Percentiles rank a stretch among this genome's conserved stretches.
Evolutionary conservation across 2,888 invertebrate species (phyloP).

Genomic region (Anodontia alba): DNA sequence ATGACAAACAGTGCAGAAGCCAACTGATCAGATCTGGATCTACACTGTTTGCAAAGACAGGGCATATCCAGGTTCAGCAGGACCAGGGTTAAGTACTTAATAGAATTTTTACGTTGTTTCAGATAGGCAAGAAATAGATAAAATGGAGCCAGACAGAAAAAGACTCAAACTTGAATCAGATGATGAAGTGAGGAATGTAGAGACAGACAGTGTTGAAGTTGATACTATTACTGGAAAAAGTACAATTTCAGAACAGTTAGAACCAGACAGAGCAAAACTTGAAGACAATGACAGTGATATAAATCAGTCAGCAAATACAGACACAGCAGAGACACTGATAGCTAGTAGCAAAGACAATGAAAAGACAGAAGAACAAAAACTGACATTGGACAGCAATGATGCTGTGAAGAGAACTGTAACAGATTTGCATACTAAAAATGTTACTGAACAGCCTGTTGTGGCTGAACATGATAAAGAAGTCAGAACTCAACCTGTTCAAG

Average conservation of each 20-base stretch:
- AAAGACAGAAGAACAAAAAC: too few relatives aligned
- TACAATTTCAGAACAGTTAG: background rate
- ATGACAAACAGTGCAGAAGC: too few relatives aligned
- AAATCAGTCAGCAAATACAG: too few relatives aligned
- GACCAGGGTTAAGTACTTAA: background rate
- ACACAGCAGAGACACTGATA: too few relatives aligned
- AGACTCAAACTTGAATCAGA: background rate
- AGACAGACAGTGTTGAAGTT: background rate
- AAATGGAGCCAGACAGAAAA: background rate
- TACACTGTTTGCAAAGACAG: background rate
- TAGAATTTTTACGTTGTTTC: background rate
- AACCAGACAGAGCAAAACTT: background rate
- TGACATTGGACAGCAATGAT: too few relatives aligned
- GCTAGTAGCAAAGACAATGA: too few relatives aligned
- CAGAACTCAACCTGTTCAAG: constrained; percentile 31
- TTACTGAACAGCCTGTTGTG: background rate
- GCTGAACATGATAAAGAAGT: background rate
- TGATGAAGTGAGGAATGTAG: background rate
- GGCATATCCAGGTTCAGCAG: too few relatives aligned
- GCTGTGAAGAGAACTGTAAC: background rate
- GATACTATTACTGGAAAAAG: background rate
- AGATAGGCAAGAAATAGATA: background rate
- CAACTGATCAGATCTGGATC: background rate
- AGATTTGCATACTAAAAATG: background rate
- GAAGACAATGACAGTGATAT: too few relatives aligned